These are phyloP conservation scores for Eudorcas thomsonii DNA, from an alignment of 2,113 vertebrate genomes.

Conservation along the genomic window DNA sequence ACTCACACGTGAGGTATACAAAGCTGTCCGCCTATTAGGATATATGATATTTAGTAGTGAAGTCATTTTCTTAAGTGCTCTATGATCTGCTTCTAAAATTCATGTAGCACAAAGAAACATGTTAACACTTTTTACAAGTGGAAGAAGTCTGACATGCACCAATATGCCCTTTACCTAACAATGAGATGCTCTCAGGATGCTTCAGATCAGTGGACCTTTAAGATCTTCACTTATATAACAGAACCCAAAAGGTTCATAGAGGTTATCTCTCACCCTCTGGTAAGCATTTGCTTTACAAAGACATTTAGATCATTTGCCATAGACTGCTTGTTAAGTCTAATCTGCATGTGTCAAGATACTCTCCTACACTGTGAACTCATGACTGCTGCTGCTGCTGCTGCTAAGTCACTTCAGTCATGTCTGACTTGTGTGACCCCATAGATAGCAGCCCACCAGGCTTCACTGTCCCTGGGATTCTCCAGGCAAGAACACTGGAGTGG, in stretches of 20 bases:
- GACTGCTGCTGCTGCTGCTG: too few relatives aligned
- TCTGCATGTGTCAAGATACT: background rate
- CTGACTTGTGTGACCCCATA: too few relatives aligned
- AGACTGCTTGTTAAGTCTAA: background rate
- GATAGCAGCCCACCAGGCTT: too few relatives aligned
- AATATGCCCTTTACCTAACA: background rate
- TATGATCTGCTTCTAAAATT: background rate
- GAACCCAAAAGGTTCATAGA: too few relatives aligned
- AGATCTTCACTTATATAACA: background rate
- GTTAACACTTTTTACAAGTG: background rate
- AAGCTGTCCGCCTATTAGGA: background rate
- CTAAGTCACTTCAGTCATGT: too few relatives aligned
- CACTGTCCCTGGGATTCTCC: too few relatives aligned
- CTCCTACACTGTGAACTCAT: background rate
- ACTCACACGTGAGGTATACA: background rate
- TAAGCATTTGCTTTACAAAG: background rate
- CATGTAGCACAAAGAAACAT: background rate
- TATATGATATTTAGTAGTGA: background rate
- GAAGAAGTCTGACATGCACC: background rate
- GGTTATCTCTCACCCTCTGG: background rate
- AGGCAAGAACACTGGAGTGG: too few relatives aligned
- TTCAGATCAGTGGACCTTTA: background rate
- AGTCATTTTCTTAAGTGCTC: background rate
- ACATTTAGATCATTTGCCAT: background rate
- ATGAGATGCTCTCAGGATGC: background rate